Conservation (phyloP, 1,140 invertebrate species). For the Holotrichia oblita region DNA sequence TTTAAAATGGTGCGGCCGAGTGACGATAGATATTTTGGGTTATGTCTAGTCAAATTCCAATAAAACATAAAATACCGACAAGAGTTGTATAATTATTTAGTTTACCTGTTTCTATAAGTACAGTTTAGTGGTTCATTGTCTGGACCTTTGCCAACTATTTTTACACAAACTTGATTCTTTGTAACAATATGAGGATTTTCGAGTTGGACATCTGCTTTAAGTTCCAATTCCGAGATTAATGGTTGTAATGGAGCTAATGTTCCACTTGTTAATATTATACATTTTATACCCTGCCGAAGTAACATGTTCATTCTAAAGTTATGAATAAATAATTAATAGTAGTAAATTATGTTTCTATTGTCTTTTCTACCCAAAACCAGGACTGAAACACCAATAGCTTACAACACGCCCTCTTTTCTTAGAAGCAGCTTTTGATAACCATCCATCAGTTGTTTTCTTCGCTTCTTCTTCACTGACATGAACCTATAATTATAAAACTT, state of each 20-base stretch:
- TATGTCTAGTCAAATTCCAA: slow-evolving; percentile 66
- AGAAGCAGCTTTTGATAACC: slow-evolving; percentile 66
- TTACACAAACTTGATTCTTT: slow-evolving; percentile 85
- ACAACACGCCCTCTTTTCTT: slow-evolving; percentile 70
- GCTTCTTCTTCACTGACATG: slow-evolving; percentile 73
- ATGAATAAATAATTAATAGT: slow-evolving; percentile 66
- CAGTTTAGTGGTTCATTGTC: slow-evolving; percentile 84
- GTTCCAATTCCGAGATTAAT: slow-evolving; percentile 87
- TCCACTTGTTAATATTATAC: slow-evolving; percentile 94
- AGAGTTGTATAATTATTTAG: slow-evolving; percentile 34
- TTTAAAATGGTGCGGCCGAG: slow-evolving; percentile 85
- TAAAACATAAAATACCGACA: neutral
- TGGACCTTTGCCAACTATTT: slow-evolving; percentile 82
- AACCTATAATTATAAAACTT: slow-evolving; percentile 58
- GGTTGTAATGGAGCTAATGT: slow-evolving; percentile 93
- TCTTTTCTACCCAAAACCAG: slow-evolving; percentile 79
- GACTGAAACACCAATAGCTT: slow-evolving; percentile 97
- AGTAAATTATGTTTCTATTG: neutral
- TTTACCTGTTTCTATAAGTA: slow-evolving; percentile 84
- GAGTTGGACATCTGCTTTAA: slow-evolving; percentile 78
- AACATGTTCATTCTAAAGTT: slow-evolving; percentile 83
- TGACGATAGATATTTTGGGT: slow-evolving; percentile 83
- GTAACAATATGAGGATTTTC: slow-evolving; percentile 96
- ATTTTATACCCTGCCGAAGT: slow-evolving; percentile 79
- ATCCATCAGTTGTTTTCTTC: slow-evolving; percentile 69